Base-by-base conservation (phyloP, 64 coral and sea anemone species). In the Montipora sp. region DNA sequence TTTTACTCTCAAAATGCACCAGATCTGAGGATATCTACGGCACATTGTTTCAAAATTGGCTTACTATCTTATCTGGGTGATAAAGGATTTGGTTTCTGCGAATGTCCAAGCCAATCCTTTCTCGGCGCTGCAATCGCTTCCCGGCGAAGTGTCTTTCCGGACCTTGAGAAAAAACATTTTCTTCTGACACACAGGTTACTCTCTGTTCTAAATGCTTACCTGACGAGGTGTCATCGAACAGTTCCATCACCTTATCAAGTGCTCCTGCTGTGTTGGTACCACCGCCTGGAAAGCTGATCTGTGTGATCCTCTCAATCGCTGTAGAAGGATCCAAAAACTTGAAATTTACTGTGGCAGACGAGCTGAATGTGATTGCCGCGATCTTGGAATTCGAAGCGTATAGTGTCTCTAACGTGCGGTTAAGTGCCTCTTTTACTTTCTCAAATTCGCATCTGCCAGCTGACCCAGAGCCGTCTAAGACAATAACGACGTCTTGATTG, bases 201-300 rank as follows among this genome's bases (percentile, higher is more conserved):
- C 20, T 63, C 8, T 63, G 59, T 63, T 63, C 9, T 63, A 11
- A 11, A 8, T 11, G 0, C 67, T 12, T 19, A 15, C 88, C 88
- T 10, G 88, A 55, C 48, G 10, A 58, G 9, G 24, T 60, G 75
- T 58, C 60, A 20, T 44, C 19, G 53, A 90, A 90, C 24, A 90
- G 73, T 76, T 6, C 59, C 27, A 51, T 70, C 5, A 73, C 48
- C 49, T 55, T 90, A 44, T 69, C 57, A 5, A 90, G 55, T 47
- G 73, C 88, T 18, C 47, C 88, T 69, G 78, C 74, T 3, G 75
- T 90, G 45, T 90, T 90, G 23, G 88, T 90, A 20, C 18, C 55
- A 8, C 88, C 88, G 13, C 55, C 55, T 45, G 75, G 51, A 47
- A 78, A 90, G 2, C n/a, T 57, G 78, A 90, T 78, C 24, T 44